Evolutionary conservation across 2,113 vertebrate genomes (phyloP).

Genomic region (Oryzias celebensis): DNA sequence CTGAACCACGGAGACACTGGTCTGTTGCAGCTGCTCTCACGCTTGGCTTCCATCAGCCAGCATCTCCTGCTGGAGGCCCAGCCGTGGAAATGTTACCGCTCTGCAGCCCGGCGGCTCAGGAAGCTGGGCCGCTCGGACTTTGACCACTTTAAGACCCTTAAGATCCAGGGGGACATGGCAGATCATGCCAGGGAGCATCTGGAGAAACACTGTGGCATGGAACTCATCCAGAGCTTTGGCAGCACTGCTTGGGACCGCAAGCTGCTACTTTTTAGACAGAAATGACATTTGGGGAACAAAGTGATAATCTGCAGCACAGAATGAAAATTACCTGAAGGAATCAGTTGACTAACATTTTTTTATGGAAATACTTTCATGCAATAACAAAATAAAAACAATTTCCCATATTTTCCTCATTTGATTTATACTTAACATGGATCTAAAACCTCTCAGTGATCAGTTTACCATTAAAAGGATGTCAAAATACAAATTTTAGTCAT

Average conservation of each 20-base stretch:
- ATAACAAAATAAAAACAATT: no score
- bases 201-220: slow-evolving; percentile 81
- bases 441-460: no score
- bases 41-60: slow-evolving; percentile 78
- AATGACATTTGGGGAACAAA: not conserved
- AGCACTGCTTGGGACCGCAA: slow-evolving; percentile 87
- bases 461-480: no score
- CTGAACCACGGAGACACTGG: slow-evolving; percentile 87
- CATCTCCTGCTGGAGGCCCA: slow-evolving; percentile 89
- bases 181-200: slow-evolving; percentile 79
- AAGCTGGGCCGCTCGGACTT: slow-evolving; percentile 86
- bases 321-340: no score
- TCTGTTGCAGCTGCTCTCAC: slow-evolving; percentile 80
- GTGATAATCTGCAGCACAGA: not conserved
- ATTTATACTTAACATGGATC: no score
- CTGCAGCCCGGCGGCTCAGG: slow-evolving; percentile 87
- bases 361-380: no score
- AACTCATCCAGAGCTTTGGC: slow-evolving; percentile 84
- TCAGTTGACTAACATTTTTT: no score
- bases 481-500: no score
- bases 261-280: slow-evolving; percentile 83
- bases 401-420: no score
- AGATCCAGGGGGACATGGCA: slow-evolving; percentile 82
- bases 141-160: slow-evolving; percentile 85
- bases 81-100: slow-evolving; percentile 93